Percentiles rank a stretch among this genome's conserved stretches.
These are phyloP conservation scores for Lemur catta DNA, from an alignment of 2,797 vertebrate species.

Conservation along the genomic window DNA sequence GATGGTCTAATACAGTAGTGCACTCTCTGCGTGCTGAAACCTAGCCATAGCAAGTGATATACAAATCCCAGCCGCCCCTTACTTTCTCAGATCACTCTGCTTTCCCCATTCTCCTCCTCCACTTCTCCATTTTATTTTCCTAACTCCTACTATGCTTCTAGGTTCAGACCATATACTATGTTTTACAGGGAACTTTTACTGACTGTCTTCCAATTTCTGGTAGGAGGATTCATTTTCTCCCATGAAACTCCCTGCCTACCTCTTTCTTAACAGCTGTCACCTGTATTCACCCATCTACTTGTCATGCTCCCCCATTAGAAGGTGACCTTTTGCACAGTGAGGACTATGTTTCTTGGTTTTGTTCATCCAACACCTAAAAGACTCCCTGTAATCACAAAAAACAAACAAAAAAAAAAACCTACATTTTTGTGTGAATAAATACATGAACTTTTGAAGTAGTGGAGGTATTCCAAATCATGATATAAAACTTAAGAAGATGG, in stretches of 20 bases:
- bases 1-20: too few relatives aligned
- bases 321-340: neutral
- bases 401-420: neutral
- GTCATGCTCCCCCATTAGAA: neutral
- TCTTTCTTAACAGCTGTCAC: neutral
- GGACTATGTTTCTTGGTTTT: neutral
- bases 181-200: neutral
- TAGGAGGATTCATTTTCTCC: neutral
- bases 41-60: neutral
- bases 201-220: neutral
- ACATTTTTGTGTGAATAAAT: neutral
- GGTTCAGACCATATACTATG: neutral
- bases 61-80: fast-evolving
- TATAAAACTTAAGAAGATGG: neutral
- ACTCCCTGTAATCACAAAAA: neutral
- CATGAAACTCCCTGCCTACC: neutral
- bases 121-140: neutral
- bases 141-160: neutral
- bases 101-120: neutral
- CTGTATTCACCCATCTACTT: neutral
- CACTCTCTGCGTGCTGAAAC: neutral
- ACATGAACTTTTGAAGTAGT: neutral
- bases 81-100: neutral
- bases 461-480: neutral
- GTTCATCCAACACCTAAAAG: neutral